These are phyloP conservation scores for Cartodere bifasciata DNA, from an alignment of 2,888 invertebrate genomes.

Conservation along the genomic window DNA sequence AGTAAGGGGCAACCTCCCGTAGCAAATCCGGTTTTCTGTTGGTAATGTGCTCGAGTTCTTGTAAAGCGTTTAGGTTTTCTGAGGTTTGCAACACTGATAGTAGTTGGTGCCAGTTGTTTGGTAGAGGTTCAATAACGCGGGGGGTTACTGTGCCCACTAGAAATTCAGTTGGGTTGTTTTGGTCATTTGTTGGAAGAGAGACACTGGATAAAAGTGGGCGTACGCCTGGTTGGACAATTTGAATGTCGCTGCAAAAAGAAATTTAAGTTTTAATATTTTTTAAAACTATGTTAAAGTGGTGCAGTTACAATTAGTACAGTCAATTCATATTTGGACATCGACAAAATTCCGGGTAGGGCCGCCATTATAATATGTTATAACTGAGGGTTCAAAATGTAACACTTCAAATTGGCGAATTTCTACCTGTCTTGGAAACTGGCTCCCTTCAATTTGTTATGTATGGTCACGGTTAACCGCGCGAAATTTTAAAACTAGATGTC, in stretches of 20 bases:
- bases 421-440: too few relatives aligned
- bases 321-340: too few relatives aligned
- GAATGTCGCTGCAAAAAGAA: constrained; percentile 40
- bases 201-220: constrained; percentile 48
- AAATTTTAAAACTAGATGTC: too few relatives aligned
- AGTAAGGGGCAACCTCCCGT: constrained; percentile 47
- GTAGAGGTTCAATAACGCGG: constrained; percentile 32
- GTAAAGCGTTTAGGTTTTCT: constrained; percentile 48
- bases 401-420: too few relatives aligned
- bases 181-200: constrained; percentile 42
- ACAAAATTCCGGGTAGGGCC: too few relatives aligned
- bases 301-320: too few relatives aligned
- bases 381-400: too few relatives aligned
- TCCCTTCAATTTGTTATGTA: too few relatives aligned
- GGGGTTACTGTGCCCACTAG: constrained; percentile 38
- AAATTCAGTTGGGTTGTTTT: constrained; percentile 37
- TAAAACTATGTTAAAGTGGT: too few relatives aligned
- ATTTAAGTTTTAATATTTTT: too few relatives aligned
- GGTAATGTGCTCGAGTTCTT: constrained; percentile 63
- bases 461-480: too few relatives aligned
- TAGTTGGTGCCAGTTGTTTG: constrained; percentile 40
- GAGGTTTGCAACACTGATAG: constrained; percentile 34
- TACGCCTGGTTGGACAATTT: constrained; percentile 43
- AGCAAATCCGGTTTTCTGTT: constrained; percentile 55
- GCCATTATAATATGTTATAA: too few relatives aligned